phyloP scores from a whole-genome alignment of 2,888 invertebrate species.

The Thelaira solivaga region DNA sequence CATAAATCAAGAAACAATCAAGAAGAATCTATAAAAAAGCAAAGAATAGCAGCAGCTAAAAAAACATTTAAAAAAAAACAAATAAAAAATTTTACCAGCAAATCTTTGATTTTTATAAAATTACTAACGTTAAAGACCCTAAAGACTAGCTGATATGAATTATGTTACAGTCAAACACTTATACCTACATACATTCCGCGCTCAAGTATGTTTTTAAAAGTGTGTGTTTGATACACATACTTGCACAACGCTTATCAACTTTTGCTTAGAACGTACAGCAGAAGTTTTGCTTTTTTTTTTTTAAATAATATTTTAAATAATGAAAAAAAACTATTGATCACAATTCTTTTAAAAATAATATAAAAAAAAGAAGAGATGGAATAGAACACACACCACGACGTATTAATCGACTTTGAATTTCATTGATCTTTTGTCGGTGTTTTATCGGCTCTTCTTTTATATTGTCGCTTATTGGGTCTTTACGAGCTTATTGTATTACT shows the following conservation, averaged over 20 bases:
- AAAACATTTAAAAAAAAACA: no score
- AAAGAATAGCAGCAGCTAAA: no score
- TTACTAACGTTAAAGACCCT: no score
- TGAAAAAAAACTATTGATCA: slow-evolving; percentile 47
- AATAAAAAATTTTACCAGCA: no score
- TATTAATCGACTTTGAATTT: slow-evolving; percentile 60
- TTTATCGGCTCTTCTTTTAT: slow-evolving; percentile 60
- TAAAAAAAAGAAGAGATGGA: slow-evolving; percentile 15
- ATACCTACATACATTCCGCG: no score
- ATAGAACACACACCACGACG: slow-evolving; percentile 60
- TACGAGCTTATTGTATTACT: slow-evolving; percentile 42
- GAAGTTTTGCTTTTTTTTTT: slow-evolving; percentile 12
- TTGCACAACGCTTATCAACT: background rate
- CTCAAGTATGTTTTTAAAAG: no score
- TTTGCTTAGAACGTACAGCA: slow-evolving; percentile 37
- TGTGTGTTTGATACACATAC: slow-evolving; percentile 22
- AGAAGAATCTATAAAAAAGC: no score
- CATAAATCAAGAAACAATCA: no score
- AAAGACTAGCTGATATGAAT: no score
- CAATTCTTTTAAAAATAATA: slow-evolving; percentile 16
- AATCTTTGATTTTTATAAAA: no score
- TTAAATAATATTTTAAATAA: background rate
- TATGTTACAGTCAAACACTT: no score
- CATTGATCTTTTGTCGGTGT: slow-evolving; percentile 62
- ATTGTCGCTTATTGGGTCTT: slow-evolving; percentile 53